Evolutionary conservation across 2,113 vertebrate genomes (phyloP).

Genomic region (Cervus canadensis): DNA sequence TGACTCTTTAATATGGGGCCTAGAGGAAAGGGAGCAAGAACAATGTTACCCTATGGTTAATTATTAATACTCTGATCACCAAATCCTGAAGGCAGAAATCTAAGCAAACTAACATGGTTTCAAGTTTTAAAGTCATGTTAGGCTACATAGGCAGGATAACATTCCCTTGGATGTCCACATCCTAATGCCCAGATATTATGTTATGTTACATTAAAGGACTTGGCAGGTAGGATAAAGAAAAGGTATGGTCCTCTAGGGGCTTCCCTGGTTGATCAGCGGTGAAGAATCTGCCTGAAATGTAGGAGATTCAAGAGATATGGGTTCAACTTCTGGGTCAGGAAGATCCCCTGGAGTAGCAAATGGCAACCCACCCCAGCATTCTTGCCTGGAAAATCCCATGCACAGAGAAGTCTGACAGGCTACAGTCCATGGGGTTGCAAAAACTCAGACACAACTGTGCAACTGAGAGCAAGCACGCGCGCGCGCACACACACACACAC

Average conservation of each 20-base stretch:
- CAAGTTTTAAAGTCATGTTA: background rate
- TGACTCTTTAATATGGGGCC: background rate
- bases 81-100: background rate
- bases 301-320: background rate
- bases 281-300: background rate
- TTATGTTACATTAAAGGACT: background rate
- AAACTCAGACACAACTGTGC: background rate
- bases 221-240: background rate
- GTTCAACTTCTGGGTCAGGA: background rate
- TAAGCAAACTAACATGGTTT: background rate
- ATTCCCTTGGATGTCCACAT: background rate
- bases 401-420: background rate
- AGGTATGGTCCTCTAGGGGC: background rate
- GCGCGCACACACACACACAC: too few relatives aligned
- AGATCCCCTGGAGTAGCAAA: background rate
- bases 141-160: background rate
- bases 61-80: background rate
- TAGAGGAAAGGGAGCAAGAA: background rate
- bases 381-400: background rate
- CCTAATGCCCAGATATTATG: background rate
- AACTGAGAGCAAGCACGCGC: background rate
- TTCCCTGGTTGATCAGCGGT: background rate
- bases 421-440: background rate
- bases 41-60: background rate
- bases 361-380: background rate